phyloP scores from a whole-genome alignment of 2,113 vertebrate species.

The Romanogobio albipinnatus region DNA sequence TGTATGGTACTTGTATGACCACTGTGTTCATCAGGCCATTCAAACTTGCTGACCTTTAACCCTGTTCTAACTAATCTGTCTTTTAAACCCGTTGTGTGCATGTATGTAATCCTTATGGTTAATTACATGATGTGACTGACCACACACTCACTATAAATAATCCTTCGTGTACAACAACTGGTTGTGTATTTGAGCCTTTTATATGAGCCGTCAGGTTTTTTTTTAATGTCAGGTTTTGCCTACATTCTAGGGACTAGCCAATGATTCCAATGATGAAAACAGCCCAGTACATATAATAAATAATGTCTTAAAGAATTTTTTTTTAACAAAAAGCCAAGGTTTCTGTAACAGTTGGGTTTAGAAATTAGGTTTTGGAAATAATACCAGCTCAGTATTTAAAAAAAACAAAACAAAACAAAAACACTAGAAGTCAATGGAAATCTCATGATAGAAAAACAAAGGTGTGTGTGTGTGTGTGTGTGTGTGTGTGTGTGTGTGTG shows the following conservation, averaged over 20 bases:
- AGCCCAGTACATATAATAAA: neutral
- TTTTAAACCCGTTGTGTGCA: slow-evolving; percentile 41
- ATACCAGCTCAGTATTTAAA: neutral
- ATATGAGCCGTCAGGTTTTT: neutral
- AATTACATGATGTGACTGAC: slow-evolving; percentile 57
- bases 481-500: no score
- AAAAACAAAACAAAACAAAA: no score
- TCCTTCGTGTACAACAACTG: slow-evolving; percentile 6
- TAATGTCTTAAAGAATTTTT: no score
- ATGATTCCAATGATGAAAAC: neutral
- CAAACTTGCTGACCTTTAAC: slow-evolving; percentile 47
- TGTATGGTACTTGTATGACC: neutral
- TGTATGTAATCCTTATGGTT: slow-evolving; percentile 43
- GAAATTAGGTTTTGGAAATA: neutral
- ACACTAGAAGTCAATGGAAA: neutral
- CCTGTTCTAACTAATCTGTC: slow-evolving; percentile 40
- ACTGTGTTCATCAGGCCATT: slow-evolving; percentile 17
- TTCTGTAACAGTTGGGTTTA: neutral
- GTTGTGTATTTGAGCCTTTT: neutral
- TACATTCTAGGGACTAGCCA: neutral
- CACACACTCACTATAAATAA: slow-evolving; percentile 34
- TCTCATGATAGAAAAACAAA: neutral
- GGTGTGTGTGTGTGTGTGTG: neutral
- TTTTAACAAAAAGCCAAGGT: fast-evolving
- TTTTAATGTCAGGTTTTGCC: neutral